Evolutionary conservation across 2,113 vertebrate species (phyloP).

Genomic region (Lagopus leucura): DNA sequence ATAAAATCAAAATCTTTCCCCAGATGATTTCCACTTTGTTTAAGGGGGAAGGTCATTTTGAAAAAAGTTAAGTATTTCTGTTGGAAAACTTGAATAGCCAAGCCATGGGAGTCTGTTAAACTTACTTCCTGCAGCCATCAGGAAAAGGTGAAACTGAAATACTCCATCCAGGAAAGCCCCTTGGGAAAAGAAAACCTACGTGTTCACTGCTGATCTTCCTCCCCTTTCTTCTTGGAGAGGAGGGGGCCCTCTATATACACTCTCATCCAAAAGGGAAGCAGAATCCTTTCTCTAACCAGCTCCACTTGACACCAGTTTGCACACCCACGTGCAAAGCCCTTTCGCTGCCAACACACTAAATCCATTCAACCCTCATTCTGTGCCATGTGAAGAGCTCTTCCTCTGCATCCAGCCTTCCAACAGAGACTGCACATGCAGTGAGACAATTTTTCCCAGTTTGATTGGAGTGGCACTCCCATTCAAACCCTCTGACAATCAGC

Average conservation of each 20-base stretch:
- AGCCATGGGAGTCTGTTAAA: constrained; percentile 19
- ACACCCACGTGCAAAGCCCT: not conserved
- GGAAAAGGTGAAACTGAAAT: constrained; percentile 39
- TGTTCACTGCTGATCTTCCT: not conserved
- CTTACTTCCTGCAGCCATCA: not conserved
- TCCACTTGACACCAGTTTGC: not conserved
- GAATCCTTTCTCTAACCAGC: not conserved
- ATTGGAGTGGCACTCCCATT: too few relatives aligned
- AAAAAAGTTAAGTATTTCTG: constrained; percentile 7
- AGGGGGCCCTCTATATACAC: not conserved
- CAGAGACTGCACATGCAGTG: rapidly evolving
- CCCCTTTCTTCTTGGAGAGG: not conserved
- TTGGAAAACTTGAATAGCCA: not conserved
- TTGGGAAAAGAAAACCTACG: not conserved
- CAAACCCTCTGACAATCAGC: not conserved
- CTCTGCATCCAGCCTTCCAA: rapidly evolving
- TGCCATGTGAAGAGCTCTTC: not conserved
- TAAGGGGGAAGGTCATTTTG: not conserved
- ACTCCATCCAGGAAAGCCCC: not conserved
- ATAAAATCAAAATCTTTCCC: constrained; percentile 37
- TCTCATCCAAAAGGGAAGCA: not conserved
- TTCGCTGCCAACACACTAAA: rapidly evolving
- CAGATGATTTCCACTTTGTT: constrained; percentile 30
- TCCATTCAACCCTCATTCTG: not conserved
- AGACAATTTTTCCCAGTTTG: not conserved